Conservation (phyloP, 2,797 vertebrate genomes). For the Harpagifer antarcticus region DNA sequence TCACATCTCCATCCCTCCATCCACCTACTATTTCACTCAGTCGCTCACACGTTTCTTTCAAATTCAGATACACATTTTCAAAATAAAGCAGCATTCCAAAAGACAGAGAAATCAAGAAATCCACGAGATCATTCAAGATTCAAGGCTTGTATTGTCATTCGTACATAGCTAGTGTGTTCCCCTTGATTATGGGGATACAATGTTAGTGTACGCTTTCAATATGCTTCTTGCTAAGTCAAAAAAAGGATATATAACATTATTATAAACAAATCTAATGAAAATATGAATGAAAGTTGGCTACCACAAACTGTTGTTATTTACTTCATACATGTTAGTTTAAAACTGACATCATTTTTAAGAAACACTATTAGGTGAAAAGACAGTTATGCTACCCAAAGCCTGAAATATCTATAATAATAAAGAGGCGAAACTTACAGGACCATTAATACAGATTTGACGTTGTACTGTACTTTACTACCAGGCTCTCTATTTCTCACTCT, state of each 20-base stretch:
- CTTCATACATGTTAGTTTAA: too few species aligned
- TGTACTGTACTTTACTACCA: constrained; percentile 13
- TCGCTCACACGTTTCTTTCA: constrained; percentile 15
- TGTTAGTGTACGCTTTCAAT: background rate
- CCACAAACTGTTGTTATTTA: too few species aligned
- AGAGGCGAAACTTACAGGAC: background rate
- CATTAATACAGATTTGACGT: too few species aligned
- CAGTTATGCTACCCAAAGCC: too few species aligned
- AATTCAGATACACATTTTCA: constrained; percentile 2
- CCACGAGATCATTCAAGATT: too few species aligned
- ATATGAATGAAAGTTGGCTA: too few species aligned
- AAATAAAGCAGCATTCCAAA: background rate
- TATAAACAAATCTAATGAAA: background rate
- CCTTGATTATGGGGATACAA: background rate
- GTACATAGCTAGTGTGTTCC: too few species aligned
- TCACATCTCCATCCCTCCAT: constrained; percentile 28
- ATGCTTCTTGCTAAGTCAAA: background rate
- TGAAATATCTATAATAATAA: background rate
- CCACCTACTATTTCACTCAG: constrained; percentile 25
- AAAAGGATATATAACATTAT: background rate
- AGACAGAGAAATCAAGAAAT: too few species aligned
- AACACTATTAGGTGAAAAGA: too few species aligned
- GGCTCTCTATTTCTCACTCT: constrained; percentile 14
- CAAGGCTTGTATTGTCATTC: too few species aligned
- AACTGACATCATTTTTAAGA: too few species aligned